Base-by-base conservation (phyloP, 2,888 invertebrate species). In the Apamea anceps region DNA sequence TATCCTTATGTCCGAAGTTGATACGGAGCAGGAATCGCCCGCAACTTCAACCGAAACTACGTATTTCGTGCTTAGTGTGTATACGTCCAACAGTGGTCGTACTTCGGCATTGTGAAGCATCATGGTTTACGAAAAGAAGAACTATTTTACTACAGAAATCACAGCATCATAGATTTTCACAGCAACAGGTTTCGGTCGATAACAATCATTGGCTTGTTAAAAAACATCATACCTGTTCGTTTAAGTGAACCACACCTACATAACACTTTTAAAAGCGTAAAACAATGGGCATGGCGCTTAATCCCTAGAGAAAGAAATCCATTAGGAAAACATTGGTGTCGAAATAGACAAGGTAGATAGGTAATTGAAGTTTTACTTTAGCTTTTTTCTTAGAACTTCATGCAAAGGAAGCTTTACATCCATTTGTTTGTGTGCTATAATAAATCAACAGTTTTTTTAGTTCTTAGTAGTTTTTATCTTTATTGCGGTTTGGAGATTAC, bases 311-410 rank as follows among this genome's bases (percentile, higher is more conserved):
- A 76, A 63, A 62, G 13, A 62, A 73, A 81, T 48, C 72, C 72
- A 84, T 85, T 84, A 73, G 15, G 12, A 63, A 57, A 75, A 79
- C 70, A 79, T 67, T 72, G 42, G 48, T 48, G 18, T 66, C 42
- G 12, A 54, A 79, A 70, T 72, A 32, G 45, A 48, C 76, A 45
- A 15, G 2, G 13, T n/a, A 13, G 7, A 10, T 21, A 51, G 21
- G 10, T 79, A 62, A 62, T 72, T 67, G 79, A 54, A 62, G 28
- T 54, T 67, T 54, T 62, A 62, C 65, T 51, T 10, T 15, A 10
- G 42, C 42, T 42, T 60, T 70, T 37, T 60, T 57, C 21, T n/a
- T 21, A 32, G 18, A 45, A 54, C 12, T 82, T 45, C 12, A 57
- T 75, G 28, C n/a, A 25, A 45, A 66, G 7, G 5, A 67, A 57